A percentile compares a stretch with the other conserved stretches of the same genome.
Evolutionary conservation across 2,113 vertebrate species (phyloP).

Genomic region (Aramus guarauna): DNA sequence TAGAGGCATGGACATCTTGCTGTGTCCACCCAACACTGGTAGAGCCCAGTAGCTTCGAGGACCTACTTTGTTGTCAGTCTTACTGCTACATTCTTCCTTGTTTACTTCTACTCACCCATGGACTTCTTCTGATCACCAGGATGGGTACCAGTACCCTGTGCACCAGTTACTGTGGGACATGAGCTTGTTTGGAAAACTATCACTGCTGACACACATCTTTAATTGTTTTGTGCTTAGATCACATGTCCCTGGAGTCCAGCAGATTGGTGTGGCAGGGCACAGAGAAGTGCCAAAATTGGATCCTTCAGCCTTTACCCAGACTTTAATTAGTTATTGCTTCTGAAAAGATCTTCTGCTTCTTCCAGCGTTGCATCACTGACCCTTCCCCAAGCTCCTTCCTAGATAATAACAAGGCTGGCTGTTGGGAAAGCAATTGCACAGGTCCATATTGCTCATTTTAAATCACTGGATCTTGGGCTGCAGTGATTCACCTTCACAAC

Average conservation of each 20-base stretch:
- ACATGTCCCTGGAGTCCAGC: neutral
- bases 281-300: neutral
- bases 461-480: neutral
- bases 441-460: neutral
- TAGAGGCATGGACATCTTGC: neutral
- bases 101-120: neutral
- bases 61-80: neutral
- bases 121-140: neutral
- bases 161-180: neutral
- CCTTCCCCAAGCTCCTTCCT: neutral
- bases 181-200: neutral
- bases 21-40: neutral
- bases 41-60: neutral
- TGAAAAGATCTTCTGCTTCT: neutral
- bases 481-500: slow-evolving; percentile 37
- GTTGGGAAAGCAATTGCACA: slow-evolving; percentile 33
- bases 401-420: neutral
- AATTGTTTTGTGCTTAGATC: neutral
- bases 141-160: neutral
- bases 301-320: neutral
- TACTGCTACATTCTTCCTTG: neutral
- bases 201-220: neutral
- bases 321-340: neutral
- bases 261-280: neutral
- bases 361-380: neutral